Evolutionary conservation across 2,888 invertebrate genomes (phyloP).

Genomic region (Craniophora ligustri): DNA sequence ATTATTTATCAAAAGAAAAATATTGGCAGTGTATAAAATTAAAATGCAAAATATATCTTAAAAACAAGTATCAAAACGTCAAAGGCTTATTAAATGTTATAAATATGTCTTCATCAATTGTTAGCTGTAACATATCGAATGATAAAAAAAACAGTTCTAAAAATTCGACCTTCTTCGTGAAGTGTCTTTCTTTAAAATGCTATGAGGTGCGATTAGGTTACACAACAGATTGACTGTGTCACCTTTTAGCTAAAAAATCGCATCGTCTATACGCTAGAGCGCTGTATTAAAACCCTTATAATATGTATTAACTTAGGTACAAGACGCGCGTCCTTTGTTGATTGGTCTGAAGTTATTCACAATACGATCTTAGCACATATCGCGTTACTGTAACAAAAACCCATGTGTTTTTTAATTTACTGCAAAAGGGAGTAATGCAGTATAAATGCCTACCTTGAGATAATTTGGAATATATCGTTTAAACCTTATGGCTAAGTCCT

Average conservation of each 20-base stretch:
- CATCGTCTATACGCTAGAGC: slow-evolving; percentile 2
- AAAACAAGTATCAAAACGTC: slow-evolving; percentile 21
- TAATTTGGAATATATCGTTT: too few species aligned
- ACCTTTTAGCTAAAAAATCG: slow-evolving; percentile 11
- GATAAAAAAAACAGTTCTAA: slow-evolving; percentile 32
- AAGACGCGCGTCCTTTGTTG: too few species aligned
- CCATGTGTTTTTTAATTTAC: too few species aligned
- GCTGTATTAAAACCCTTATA: slow-evolving; percentile 27
- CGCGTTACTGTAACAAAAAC: too few species aligned
- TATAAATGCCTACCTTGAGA: too few species aligned
- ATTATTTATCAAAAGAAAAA: slow-evolving; percentile 1
- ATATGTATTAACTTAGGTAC: too few species aligned
- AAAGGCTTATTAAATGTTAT: slow-evolving; percentile 11
- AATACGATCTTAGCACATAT: too few species aligned
- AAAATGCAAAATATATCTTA: slow-evolving; percentile 37
- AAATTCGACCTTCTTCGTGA: slow-evolving; percentile 17
- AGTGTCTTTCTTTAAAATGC: slow-evolving; percentile 43
- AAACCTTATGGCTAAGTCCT: too few species aligned
- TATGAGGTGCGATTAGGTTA: slow-evolving; percentile 27
- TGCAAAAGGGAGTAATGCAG: too few species aligned
- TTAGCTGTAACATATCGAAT: slow-evolving; percentile 48
- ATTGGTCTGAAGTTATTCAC: too few species aligned
- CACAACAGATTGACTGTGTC: slow-evolving; percentile 8
- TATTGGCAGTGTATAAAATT: slow-evolving; percentile 27
- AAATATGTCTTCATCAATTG: slow-evolving; percentile 19